Evolutionary conservation across 2,797 vertebrate genomes (phyloP).

Genomic region (Phrynocephalus forsythii): DNA sequence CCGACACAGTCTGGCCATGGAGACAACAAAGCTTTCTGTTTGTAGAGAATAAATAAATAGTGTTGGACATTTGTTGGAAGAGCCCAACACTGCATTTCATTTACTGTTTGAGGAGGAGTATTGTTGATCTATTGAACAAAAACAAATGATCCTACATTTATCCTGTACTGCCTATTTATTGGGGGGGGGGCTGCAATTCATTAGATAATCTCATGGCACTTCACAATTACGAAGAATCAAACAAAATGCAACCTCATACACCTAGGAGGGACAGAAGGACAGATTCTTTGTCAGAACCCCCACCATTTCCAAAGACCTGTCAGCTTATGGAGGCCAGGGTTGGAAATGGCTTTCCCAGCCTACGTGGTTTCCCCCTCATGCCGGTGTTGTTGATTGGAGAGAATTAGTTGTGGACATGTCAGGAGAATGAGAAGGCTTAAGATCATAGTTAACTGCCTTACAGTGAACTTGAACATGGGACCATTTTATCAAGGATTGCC

Average conservation of each 20-base stretch:
- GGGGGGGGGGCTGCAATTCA: neutral
- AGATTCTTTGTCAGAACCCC: neutral
- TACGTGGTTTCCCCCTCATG: no score
- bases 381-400: no score
- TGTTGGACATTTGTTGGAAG: constrained; percentile 24
- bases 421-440: no score
- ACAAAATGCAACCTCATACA: neutral
- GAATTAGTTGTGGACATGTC: no score
- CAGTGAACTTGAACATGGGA: no score
- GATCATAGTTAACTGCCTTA: no score
- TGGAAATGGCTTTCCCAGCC: no score
- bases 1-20: constrained; percentile 15
- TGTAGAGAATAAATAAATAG: constrained; percentile 43
- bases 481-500: no score
- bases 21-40: neutral
- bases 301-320: no score
- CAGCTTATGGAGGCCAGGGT: no score
- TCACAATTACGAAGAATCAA: neutral
- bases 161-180: neutral
- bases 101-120: neutral
- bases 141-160: neutral
- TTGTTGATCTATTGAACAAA: neutral
- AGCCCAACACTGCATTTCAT: neutral
- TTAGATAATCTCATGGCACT: neutral
- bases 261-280: neutral